These are phyloP conservation scores for Drosophila grimshawi DNA, from an alignment of 1,140 invertebrate genomes.

Conservation along the genomic window DNA sequence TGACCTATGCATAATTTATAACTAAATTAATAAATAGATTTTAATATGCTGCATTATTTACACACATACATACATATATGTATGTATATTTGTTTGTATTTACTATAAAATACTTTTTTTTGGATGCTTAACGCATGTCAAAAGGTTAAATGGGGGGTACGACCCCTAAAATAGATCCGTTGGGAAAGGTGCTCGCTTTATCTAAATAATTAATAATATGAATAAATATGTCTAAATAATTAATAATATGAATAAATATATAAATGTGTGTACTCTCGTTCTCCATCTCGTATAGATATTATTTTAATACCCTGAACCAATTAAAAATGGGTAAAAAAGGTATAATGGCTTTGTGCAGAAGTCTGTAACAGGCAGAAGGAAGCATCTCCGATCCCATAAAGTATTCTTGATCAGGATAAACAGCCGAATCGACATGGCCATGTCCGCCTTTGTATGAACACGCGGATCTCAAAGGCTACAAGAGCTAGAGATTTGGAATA, in stretches of 20 bases:
- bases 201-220: no score
- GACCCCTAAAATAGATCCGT: constrained; percentile 4
- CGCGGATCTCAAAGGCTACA: no score
- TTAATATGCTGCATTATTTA: constrained; percentile 44
- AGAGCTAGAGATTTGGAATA: no score
- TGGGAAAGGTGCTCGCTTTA: constrained; percentile 6
- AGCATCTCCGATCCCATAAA: no score
- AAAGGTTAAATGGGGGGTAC: constrained; percentile 55
- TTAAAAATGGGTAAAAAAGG: no score
- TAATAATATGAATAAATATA: constrained; percentile 49
- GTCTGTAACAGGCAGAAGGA: no score
- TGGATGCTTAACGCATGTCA: constrained; percentile 50
- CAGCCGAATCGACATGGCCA: no score
- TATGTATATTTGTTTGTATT: constrained; percentile 6
- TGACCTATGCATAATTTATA: constrained; percentile 45
- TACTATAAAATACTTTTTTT: constrained; percentile 31
- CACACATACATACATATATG: not conserved
- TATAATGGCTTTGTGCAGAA: no score
- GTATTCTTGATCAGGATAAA: no score
- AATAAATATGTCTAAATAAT: constrained; percentile 45
- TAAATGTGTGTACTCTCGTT: no score
- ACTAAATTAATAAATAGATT: constrained; percentile 70
- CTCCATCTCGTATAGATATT: not conserved
- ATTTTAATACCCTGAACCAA: not conserved
- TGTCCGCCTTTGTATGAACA: no score